phyloP scores from a whole-genome alignment of 64 coral and sea anemone genomes.

The Actinia tenebrosa region DNA sequence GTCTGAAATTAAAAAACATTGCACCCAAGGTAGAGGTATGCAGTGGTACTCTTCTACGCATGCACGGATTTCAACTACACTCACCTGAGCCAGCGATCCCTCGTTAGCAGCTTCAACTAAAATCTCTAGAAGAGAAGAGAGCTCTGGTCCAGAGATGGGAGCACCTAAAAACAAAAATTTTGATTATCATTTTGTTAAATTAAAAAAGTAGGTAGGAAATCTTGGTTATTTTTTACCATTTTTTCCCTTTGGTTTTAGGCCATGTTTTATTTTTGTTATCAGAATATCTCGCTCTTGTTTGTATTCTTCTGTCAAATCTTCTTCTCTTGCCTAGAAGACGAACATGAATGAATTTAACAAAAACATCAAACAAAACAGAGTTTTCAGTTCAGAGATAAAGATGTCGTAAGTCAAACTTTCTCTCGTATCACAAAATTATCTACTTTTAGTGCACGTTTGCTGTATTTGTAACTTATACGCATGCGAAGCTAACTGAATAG shows the following conservation, averaged over 20 bases:
- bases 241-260: slow-evolving; percentile 62
- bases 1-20: no score
- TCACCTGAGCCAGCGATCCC: slow-evolving; percentile 70
- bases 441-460: no score
- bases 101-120: slow-evolving; percentile 68
- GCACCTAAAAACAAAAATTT: slow-evolving; percentile 12
- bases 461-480: no score
- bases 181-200: no score
- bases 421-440: no score
- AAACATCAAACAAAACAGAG: neutral
- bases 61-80: neutral
- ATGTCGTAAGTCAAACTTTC: no score
- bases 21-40: no score
- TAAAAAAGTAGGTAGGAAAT: neutral
- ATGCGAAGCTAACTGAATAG: no score
- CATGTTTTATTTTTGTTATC: slow-evolving; percentile 19
- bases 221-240: slow-evolving; percentile 25
- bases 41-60: neutral
- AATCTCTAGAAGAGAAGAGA: slow-evolving; percentile 60
- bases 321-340: slow-evolving; percentile 44
- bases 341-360: neutral
- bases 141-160: slow-evolving; percentile 53
- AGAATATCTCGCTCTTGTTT: slow-evolving; percentile 58
- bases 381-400: no score
- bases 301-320: slow-evolving; percentile 64